Evolutionary conservation across 1,140 invertebrate genomes (phyloP).

Genomic region (Steinernema feltiae): DNA sequence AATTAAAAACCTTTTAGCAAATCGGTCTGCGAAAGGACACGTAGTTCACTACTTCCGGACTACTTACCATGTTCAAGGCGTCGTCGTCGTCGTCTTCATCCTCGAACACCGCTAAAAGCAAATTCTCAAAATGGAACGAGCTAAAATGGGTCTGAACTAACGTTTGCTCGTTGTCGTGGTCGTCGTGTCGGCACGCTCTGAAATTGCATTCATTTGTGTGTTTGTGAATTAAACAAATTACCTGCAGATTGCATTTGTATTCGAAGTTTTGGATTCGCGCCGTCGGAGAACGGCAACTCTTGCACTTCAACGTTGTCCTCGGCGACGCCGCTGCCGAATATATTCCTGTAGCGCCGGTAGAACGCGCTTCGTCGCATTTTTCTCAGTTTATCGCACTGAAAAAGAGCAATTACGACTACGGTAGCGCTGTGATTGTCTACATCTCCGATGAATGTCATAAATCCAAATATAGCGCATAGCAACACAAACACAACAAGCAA

Average conservation of each 20-base stretch:
- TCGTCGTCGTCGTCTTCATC: too few relatives aligned
- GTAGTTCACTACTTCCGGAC: too few relatives aligned
- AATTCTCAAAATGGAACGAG: background rate
- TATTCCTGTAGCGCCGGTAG: background rate
- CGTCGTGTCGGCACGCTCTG: too few relatives aligned
- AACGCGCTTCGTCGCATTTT: background rate
- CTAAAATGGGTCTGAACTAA: background rate
- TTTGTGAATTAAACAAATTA: background rate
- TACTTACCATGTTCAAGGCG: too few relatives aligned
- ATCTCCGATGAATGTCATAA: too few relatives aligned
- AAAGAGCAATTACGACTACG: background rate
- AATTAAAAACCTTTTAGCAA: conserved; percentile 8
- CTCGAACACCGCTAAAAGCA: background rate
- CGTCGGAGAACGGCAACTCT: background rate
- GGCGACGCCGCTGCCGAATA: background rate
- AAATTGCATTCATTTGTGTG: too few relatives aligned
- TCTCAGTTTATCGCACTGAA: conserved; percentile 1
- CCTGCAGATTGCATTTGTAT: background rate
- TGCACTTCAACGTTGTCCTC: conserved; percentile 1
- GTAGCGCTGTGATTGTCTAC: too few relatives aligned
- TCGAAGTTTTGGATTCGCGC: background rate
- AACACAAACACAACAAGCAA: background rate
- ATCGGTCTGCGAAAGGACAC: too few relatives aligned
- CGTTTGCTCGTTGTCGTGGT: background rate
- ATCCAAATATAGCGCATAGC: too few relatives aligned